These are phyloP conservation scores for Gymnarchus niloticus DNA, from an alignment of 2,113 vertebrate species.

Conservation along the genomic window DNA sequence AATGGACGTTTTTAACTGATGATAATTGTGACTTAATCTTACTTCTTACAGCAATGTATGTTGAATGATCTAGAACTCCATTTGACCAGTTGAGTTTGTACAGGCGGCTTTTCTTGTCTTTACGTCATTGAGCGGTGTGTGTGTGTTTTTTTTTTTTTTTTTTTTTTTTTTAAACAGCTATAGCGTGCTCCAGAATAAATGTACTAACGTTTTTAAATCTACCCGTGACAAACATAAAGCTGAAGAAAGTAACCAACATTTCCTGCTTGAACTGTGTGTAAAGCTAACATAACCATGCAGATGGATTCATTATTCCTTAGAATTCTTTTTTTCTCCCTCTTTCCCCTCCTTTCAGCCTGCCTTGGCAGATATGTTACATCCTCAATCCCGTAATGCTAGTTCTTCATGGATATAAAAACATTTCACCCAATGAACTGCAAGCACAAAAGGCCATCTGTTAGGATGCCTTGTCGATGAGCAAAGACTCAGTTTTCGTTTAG, in stretches of 20 bases:
- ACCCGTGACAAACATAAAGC: neutral
- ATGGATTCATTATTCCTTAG: constrained; percentile 2
- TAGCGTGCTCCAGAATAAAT: neutral
- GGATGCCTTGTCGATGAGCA: neutral
- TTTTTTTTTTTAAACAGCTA: neutral
- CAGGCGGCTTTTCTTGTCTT: neutral
- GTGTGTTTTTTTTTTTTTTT: too few species aligned
- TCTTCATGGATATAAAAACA: constrained; percentile 7
- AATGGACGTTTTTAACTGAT: too few species aligned
- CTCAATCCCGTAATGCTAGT: neutral
- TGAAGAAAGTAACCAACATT: neutral
- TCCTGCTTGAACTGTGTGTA: neutral
- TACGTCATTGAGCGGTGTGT: neutral
- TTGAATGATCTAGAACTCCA: too few species aligned
- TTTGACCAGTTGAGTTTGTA: too few species aligned
- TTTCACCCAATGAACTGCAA: neutral
- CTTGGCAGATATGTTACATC: constrained; percentile 8
- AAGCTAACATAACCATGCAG: neutral
- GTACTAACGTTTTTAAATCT: neutral
- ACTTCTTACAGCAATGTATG: too few species aligned
- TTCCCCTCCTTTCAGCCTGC: neutral
- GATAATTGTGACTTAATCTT: too few species aligned
- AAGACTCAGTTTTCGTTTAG: neutral
- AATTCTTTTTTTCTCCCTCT: neutral
- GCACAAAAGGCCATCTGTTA: constrained; percentile 14